Conservation (phyloP, 2,797 vertebrate genomes). For the Diglossa cyanea region DNA sequence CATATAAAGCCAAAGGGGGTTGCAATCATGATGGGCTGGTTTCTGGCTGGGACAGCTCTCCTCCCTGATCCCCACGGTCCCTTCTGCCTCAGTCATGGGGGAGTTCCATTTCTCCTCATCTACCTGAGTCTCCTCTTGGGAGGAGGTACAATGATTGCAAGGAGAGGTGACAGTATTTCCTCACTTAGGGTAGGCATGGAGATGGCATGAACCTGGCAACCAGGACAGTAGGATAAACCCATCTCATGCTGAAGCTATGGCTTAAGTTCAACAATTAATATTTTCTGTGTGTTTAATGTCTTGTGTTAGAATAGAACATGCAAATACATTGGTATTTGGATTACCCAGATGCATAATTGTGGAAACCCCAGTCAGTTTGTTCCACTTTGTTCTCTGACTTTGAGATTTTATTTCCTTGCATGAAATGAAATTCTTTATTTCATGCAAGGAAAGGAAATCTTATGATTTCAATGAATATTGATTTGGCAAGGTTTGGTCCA, state of each 20-base stretch:
- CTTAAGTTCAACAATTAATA: neutral
- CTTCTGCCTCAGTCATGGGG: accelerated
- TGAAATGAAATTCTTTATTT: neutral
- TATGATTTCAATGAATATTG: accelerated
- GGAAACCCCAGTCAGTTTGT: neutral
- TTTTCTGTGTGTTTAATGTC: neutral
- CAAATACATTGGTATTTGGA: neutral
- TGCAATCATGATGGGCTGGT: accelerated
- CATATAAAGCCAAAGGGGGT: neutral
- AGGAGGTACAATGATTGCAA: accelerated
- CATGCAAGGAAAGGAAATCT: neutral
- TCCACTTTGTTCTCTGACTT: neutral
- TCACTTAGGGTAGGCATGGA: neutral
- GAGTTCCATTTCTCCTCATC: accelerated
- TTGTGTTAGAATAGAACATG: neutral
- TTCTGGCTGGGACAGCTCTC: neutral
- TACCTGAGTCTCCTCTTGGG: neutral
- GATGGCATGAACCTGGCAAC: neutral
- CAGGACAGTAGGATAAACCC: neutral
- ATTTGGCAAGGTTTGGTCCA: neutral
- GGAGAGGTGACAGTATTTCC: neutral
- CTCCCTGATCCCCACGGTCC: neutral
- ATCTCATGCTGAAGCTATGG: neutral
- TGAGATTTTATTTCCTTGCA: neutral
- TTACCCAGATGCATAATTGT: neutral